Conservation (phyloP, 2,888 invertebrate species). For the Autographa gamma region DNA sequence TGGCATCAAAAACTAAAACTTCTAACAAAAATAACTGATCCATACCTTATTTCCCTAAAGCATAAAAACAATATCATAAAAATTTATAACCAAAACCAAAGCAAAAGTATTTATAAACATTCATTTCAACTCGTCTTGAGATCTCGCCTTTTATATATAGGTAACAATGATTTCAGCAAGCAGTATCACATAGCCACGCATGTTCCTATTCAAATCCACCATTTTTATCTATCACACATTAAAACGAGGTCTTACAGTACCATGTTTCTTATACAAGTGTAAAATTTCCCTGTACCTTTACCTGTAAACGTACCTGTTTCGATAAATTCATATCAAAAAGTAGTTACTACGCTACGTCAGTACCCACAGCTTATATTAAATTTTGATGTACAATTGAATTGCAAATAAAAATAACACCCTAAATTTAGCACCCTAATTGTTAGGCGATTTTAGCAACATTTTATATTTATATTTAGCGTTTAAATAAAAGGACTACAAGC, state of each 20-base stretch:
- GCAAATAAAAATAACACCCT: constrained; percentile 16
- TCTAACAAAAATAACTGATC: constrained; percentile 43
- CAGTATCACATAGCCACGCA: neutral
- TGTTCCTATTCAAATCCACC: neutral
- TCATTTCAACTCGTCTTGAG: constrained; percentile 37
- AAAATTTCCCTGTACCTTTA: constrained; percentile 17
- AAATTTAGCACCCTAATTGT: constrained; percentile 33
- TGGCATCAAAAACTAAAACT: constrained; percentile 50
- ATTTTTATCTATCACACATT: constrained; percentile 18
- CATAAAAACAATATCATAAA: constrained; percentile 37
- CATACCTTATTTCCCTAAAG: constrained; percentile 25
- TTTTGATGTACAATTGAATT: constrained; percentile 34
- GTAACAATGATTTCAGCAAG: constrained; percentile 19
- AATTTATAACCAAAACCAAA: constrained; percentile 34
- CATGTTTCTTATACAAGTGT: constrained; percentile 17
- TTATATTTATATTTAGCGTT: constrained; percentile 21
- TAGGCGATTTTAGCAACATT: constrained; percentile 33
- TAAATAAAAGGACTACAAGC: constrained; percentile 11
- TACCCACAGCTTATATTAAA: constrained; percentile 40
- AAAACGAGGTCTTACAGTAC: constrained; percentile 23
- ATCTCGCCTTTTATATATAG: constrained; percentile 34
- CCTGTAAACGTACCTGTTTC: neutral
- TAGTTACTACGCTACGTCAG: constrained; percentile 34
- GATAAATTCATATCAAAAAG: constrained; percentile 33
- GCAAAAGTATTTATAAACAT: constrained; percentile 14